Evolutionary conservation across 2,797 vertebrate species (phyloP).

Genomic region (Diplodus sargus): DNA sequence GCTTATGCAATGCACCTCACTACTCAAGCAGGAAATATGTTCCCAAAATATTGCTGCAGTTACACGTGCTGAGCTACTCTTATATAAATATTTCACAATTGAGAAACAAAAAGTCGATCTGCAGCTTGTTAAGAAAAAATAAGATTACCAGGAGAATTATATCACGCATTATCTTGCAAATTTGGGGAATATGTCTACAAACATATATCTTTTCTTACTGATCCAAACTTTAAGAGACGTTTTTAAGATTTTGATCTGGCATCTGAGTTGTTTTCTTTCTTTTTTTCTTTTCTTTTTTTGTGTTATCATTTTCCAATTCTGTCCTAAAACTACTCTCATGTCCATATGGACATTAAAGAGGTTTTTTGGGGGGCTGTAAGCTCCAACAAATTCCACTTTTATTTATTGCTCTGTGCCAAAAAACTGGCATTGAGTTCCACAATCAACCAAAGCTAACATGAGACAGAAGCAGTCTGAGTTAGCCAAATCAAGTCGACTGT

Average conservation of each 20-base stretch:
- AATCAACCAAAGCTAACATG: neutral
- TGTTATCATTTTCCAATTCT: neutral
- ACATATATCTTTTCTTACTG: neutral
- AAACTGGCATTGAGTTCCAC: neutral
- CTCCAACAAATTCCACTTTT: too few relatives aligned
- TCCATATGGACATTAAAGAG: neutral
- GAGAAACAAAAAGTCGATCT: slow-evolving; percentile 16
- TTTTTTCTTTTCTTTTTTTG: neutral
- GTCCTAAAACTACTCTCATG: neutral
- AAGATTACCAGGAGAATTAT: neutral
- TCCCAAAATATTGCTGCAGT: slow-evolving; percentile 55
- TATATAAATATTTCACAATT: slow-evolving; percentile 29
- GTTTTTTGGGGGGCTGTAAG: neutral
- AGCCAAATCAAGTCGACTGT: neutral
- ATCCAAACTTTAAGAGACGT: neutral
- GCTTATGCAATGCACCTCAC: slow-evolving; percentile 49
- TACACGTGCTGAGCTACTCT: slow-evolving; percentile 22
- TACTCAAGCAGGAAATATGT: slow-evolving; percentile 57
- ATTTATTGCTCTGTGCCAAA: neutral
- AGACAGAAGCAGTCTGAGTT: neutral
- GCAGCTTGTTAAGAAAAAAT: neutral
- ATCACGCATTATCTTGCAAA: neutral
- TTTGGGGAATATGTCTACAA: neutral
- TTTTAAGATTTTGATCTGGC: neutral
- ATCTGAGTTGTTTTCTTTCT: too few relatives aligned